phyloP scores from a whole-genome alignment of 2,888 invertebrate species.

The Ceriagrion tenellum region DNA sequence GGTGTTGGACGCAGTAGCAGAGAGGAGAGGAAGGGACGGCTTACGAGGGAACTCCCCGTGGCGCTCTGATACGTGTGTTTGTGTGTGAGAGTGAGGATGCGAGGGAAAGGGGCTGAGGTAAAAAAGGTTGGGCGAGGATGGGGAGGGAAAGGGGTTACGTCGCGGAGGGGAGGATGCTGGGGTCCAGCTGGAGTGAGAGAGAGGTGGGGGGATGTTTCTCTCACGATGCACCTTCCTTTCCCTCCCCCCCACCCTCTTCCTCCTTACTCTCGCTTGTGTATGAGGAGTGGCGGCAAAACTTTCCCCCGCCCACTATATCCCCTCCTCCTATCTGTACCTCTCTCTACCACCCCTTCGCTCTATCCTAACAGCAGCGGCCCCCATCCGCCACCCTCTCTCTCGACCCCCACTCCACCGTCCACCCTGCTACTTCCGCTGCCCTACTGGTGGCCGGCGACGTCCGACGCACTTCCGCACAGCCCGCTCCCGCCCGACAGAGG shows the following conservation, averaged over 20 bases:
- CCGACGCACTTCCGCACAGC: constrained; percentile 48
- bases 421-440: background rate
- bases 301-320: background rate
- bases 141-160: background rate
- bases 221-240: background rate
- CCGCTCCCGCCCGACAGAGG: background rate
- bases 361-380: background rate
- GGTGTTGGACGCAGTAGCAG: constrained; percentile 16
- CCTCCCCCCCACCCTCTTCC: background rate
- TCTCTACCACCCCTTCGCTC: background rate
- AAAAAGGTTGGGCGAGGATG: background rate
- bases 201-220: background rate
- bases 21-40: constrained; percentile 1
- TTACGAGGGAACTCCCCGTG: constrained; percentile 41
- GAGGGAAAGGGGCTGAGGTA: background rate
- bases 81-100: background rate
- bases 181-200: background rate
- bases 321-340: background rate
- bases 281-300: background rate
- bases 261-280: background rate
- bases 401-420: constrained; percentile 26
- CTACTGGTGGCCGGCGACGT: background rate
- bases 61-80: background rate
- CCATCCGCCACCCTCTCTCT: constrained; percentile 18
- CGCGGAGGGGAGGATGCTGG: background rate